Evolutionary conservation across 2,797 vertebrate species (phyloP).

Genomic region (Rousettus madagascariensis): DNA sequence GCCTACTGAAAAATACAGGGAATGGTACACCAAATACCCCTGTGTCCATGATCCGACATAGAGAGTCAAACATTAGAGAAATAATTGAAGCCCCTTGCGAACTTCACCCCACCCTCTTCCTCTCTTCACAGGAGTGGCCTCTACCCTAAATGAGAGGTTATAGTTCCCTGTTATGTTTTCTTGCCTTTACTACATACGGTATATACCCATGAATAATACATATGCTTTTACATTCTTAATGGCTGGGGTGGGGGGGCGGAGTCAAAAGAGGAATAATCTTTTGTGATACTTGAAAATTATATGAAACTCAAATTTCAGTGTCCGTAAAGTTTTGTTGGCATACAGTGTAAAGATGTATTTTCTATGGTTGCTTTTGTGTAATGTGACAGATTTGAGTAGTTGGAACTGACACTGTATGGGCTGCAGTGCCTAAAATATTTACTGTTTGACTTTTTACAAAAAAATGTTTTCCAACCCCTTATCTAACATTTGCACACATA

Average conservation of each 20-base stretch:
- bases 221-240: neutral
- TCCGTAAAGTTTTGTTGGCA: neutral
- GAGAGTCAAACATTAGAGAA: neutral
- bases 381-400: neutral
- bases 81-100: neutral
- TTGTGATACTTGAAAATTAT: neutral
- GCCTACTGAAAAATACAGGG: neutral
- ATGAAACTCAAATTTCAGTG: neutral
- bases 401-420: neutral
- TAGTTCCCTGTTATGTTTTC: neutral
- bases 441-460: neutral
- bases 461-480: neutral
- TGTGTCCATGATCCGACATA: neutral
- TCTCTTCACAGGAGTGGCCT: neutral
- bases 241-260: neutral
- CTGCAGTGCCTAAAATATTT: neutral
- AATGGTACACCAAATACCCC: neutral
- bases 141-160: neutral
- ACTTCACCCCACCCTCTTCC: too few species aligned
- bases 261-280: neutral
- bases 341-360: neutral
- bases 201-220: neutral
- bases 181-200: neutral
- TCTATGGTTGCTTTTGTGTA: neutral
- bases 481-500: too few species aligned